phyloP scores from a whole-genome alignment of 2,113 vertebrate genomes.

The Hippocampus mohnikei region DNA sequence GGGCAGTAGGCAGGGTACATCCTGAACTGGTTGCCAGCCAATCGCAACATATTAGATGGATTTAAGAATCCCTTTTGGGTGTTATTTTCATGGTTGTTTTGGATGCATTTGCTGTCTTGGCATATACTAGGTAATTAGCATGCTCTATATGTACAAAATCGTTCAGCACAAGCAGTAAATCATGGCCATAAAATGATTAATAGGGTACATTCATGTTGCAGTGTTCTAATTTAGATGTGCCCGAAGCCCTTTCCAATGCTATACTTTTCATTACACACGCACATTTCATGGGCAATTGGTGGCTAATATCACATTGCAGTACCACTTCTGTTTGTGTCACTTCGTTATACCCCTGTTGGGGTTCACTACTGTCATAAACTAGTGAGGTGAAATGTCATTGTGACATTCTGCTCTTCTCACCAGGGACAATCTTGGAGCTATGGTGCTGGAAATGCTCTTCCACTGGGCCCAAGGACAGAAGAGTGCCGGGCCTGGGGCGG shows the following conservation, averaged over 20 bases:
- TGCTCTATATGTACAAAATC: background rate
- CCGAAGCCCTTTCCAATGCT: background rate
- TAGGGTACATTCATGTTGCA: background rate
- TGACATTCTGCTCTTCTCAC: conserved; percentile 1
- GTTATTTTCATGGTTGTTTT: background rate
- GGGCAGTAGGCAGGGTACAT: too few species aligned
- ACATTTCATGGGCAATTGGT: background rate
- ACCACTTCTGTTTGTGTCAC: background rate
- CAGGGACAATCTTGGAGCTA: conserved; percentile 82
- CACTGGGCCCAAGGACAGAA: conserved; percentile 82
- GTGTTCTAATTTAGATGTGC: background rate
- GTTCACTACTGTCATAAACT: background rate
- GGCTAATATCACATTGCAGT: background rate
- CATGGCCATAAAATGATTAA: background rate
- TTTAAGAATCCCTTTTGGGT: background rate
- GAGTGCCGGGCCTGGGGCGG: conserved; percentile 71
- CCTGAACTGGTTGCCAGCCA: too few species aligned
- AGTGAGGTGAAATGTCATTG: background rate
- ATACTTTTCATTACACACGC: background rate
- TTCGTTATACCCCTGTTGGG: background rate
- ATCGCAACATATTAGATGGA: background rate
- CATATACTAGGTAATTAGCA: background rate
- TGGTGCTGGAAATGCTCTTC: conserved; percentile 89
- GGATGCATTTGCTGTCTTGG: background rate
- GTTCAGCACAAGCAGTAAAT: background rate